Base-by-base conservation (phyloP, 2,113 vertebrate species). In the Oryctolagus cuniculus region DNA sequence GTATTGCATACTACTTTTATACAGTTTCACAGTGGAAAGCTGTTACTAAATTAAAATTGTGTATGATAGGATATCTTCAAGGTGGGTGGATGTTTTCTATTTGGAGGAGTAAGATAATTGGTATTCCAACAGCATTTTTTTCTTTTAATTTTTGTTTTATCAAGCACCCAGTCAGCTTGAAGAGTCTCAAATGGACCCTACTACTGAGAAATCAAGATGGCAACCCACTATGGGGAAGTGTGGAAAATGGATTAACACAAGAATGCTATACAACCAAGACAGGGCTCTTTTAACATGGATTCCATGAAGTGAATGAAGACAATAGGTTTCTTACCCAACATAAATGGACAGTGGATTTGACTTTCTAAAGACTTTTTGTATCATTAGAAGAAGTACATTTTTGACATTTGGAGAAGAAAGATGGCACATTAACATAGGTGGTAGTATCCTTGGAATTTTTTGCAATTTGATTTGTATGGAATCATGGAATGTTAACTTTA, bases 161-260 rank as follows among this genome's bases (percentile, higher is more conserved):
- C 98, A 99, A 99, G 99, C 99, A 98, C 97, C 98, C 98, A 98
- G 97, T 99, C 98, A 99, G 98, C 98, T 97, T 98, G 98, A 98
- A 99, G 99, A 98, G 98, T 98, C 98, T 98, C 98, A 99, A 98
- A 99, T 98, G 99, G 98, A 99, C 97, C 98, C 98, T 98, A 96
- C 99, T 98, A 99, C 97, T 99, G 99, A 98, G 98, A 98, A 98
- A 98, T 94, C 99, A 99, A 99, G 99, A 99, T 99, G 99, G 98
- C 98, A 98, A 97, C 97, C 98, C 97, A 98, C 96, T 98, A 87
- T 98, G 98, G 98, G 97, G 98, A 98, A 96, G 98, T 98, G 97
- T 98, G 98, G 97, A 98, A 96, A 98, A 93, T 98, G 98, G 97
- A 98, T 98, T 98, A 97, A 98, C 97, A 96, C 97, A 96, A 98